Conservation (phyloP, 2,888 invertebrate genomes). For the Meteorus colon region DNA sequence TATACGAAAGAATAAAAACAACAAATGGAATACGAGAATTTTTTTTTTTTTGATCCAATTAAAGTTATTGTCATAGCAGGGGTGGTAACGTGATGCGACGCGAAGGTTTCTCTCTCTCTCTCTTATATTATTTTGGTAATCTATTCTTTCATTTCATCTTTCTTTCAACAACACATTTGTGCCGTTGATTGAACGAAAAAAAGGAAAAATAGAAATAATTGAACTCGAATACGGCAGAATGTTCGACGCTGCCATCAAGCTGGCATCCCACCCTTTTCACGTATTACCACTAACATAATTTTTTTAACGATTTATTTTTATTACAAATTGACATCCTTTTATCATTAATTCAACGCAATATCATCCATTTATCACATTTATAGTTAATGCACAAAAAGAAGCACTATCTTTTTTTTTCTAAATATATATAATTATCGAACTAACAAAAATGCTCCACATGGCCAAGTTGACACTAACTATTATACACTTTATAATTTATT, state of each 20-base stretch:
- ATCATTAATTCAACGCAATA: conserved; percentile 61
- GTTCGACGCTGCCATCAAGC: conserved; percentile 44
- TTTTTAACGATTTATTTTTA: conserved; percentile 56
- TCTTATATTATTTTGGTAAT: no score
- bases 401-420: conserved; percentile 48
- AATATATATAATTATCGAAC: conserved; percentile 59
- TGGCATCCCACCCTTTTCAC: conserved; percentile 61
- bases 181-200: conserved; percentile 9
- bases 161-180: no score
- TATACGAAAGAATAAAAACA: conserved; percentile 53
- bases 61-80: conserved; percentile 56
- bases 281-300: conserved; percentile 66
- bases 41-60: conserved; percentile 59
- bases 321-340: conserved; percentile 55
- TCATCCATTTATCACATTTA: conserved; percentile 64
- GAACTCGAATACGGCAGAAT: no score
- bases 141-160: no score
- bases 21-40: conserved; percentile 55
- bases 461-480: conserved; percentile 73
- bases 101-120: conserved; percentile 55
- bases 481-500: conserved; percentile 50
- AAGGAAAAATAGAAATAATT: conserved; percentile 39
- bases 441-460: conserved; percentile 73
- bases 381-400: conserved; percentile 61
- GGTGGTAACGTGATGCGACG: conserved; percentile 69